A percentile compares a stretch with the other conserved stretches of the same genome.
Evolutionary conservation across 2,113 vertebrate species (phyloP).

Genomic region (Aspidoscelis tigris): DNA sequence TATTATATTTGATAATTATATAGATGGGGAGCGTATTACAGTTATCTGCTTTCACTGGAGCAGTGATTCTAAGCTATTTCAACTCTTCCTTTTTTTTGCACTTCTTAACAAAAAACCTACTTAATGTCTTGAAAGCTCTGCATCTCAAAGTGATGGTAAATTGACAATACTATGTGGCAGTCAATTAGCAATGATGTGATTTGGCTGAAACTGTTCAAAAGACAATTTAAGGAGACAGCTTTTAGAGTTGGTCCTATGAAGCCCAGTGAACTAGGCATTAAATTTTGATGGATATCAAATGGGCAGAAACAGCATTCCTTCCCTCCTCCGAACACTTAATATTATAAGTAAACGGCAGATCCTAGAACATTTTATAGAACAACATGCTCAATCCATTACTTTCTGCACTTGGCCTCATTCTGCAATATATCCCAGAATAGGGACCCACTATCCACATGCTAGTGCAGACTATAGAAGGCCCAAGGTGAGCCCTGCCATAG

Average conservation of each 20-base stretch:
- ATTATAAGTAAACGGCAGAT: not conserved
- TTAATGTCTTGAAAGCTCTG: not conserved
- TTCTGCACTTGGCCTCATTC: too few species aligned
- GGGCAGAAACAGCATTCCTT: not conserved
- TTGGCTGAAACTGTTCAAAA: not conserved
- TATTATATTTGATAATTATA: not conserved
- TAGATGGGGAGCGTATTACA: not conserved
- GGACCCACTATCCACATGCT: too few species aligned
- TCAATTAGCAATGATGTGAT: conserved; percentile 6
- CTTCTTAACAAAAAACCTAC: not conserved
- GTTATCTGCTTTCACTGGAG: not conserved
- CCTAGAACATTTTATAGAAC: not conserved
- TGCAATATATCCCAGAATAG: too few species aligned
- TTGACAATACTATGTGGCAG: not conserved
- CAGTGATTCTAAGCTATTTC: not conserved
- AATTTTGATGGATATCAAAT: too few species aligned
- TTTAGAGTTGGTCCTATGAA: not conserved
- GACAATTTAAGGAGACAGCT: not conserved
- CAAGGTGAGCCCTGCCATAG: too few species aligned
- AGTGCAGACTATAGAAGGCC: too few species aligned
- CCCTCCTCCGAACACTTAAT: not conserved
- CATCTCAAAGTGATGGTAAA: not conserved
- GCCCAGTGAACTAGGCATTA: too few species aligned
- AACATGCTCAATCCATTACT: too few species aligned
- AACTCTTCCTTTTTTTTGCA: not conserved